These are phyloP conservation scores for Gastracanthus pulcherrimus DNA, from an alignment of 2,888 invertebrate species.

Conservation along the genomic window DNA sequence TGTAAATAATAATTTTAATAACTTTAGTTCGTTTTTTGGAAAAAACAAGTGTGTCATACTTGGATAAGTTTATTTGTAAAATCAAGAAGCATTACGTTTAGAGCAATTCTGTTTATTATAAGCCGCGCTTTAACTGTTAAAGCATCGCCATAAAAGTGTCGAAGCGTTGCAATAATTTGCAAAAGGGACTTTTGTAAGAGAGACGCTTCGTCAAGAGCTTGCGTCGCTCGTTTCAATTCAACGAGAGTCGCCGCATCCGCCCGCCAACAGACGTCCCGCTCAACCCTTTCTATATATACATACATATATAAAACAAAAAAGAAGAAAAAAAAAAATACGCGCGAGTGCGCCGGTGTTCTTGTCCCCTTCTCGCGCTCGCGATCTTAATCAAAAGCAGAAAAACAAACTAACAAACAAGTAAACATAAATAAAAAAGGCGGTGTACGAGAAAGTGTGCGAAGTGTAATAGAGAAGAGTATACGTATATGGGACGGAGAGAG, in stretches of 20 bases:
- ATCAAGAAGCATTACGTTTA: no score
- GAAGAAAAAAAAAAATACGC: background rate
- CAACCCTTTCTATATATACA: slow-evolving; percentile 22
- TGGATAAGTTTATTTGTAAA: background rate
- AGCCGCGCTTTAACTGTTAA: no score
- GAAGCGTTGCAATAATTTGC: no score
- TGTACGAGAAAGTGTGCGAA: slow-evolving; percentile 15
- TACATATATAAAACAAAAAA: background rate
- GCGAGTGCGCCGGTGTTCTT: slow-evolving; percentile 34
- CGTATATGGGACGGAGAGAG: no score
- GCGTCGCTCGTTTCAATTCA: slow-evolving; percentile 27
- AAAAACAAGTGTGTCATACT: slow-evolving; percentile 16
- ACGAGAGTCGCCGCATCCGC: slow-evolving; percentile 15
- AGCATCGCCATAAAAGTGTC: no score
- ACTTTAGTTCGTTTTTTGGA: slow-evolving; percentile 9
- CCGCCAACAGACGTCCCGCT: slow-evolving; percentile 21
- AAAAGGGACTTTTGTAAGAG: no score
- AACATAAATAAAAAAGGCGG: slow-evolving; percentile 32
- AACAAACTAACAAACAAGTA: slow-evolving; percentile 20
- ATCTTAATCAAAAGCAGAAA: slow-evolving; percentile 46
- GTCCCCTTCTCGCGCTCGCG: slow-evolving; percentile 55
- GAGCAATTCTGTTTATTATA: no score
- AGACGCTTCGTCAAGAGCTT: background rate
- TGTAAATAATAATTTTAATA: slow-evolving; percentile 45
- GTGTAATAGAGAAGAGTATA: slow-evolving; percentile 8